Evolutionary conservation across 2,113 vertebrate genomes (phyloP), one percentile per base, ranked within the genome.

Genomic region (Hymenochirus boettgeri): DNA sequence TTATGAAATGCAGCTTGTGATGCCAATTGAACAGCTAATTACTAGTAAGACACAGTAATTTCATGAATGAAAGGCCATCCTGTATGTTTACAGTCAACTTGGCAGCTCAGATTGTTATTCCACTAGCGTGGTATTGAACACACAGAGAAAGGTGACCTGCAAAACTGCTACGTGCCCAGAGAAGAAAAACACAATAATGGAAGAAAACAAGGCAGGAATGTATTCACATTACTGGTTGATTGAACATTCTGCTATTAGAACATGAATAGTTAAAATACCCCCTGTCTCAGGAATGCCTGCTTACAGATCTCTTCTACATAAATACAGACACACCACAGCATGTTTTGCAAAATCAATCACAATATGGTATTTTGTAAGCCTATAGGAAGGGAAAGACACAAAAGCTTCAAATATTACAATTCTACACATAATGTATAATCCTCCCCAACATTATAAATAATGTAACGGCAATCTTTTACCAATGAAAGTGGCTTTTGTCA

Each of bases 81-180:
- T 59, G 7, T 47, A 22, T 59, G 55, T 59, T 67, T 67, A 58
- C 55, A 52, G 29, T 67, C 46, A 67, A 58, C 55, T 52, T 59
- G 64, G 33, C 64, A 57, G 31, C n/a, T 29, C 10, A 10, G 21
- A 53, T 61, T 33, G 39, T 62, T 56, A 24, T 39, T 46, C 46
- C 27, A 39, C 61, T 57, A 59, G 47, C 27, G 56, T 29, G 23
- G 61, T 60, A 17, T 21, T 26, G 55, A 65, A 62, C 50, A 31
- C 53, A 61, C 50, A 33, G 65, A 70, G 69, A 70, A 67, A 65
- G 74, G 72, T 71, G 76, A 77, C 55, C 57, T 46, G 23, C 62
- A 65, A 27, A 52, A 27, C 27, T 45, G 18, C 24, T 53, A 21
- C 46, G 66, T 33, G 65, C 48, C 47, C 67, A 12, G 9, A 29